phyloP scores from a whole-genome alignment of 2,113 vertebrate genomes.

The Triplophysa siluroides region DNA sequence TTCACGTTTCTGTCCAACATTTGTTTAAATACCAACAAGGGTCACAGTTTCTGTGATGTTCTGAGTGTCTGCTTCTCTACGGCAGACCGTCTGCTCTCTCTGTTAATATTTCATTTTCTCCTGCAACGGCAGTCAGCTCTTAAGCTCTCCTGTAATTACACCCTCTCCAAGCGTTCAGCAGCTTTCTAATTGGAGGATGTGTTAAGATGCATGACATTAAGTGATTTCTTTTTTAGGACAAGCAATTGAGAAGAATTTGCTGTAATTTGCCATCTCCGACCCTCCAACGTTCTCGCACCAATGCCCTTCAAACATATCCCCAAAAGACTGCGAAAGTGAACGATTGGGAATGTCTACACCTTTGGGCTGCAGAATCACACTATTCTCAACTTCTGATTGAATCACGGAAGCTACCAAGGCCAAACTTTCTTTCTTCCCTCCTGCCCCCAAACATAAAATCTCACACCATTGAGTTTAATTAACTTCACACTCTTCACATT shows the following conservation, averaged over 20 bases:
- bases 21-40: no score
- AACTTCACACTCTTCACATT: conserved; percentile 47
- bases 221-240: conserved; percentile 37
- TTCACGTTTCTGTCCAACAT: no score
- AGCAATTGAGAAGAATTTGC: conserved; percentile 41
- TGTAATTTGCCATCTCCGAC: conserved; percentile 15
- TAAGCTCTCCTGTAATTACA: conserved; percentile 58
- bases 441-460: conserved; percentile 31
- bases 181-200: conserved; percentile 55
- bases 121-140: conserved; percentile 49
- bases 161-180: conserved; percentile 47
- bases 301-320: background rate
- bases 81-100: background rate
- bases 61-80: background rate
- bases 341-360: background rate
- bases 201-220: conserved; percentile 54
- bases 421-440: conserved; percentile 6
- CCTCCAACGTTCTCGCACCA: background rate
- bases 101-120: conserved; percentile 55
- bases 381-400: background rate
- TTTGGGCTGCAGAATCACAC: background rate
- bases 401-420: background rate
- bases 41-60: no score
- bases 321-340: background rate
- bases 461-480: conserved; percentile 53